Evolutionary conservation across 2,113 vertebrate species (phyloP).

Genomic region (Trematomus loennbergii): DNA sequence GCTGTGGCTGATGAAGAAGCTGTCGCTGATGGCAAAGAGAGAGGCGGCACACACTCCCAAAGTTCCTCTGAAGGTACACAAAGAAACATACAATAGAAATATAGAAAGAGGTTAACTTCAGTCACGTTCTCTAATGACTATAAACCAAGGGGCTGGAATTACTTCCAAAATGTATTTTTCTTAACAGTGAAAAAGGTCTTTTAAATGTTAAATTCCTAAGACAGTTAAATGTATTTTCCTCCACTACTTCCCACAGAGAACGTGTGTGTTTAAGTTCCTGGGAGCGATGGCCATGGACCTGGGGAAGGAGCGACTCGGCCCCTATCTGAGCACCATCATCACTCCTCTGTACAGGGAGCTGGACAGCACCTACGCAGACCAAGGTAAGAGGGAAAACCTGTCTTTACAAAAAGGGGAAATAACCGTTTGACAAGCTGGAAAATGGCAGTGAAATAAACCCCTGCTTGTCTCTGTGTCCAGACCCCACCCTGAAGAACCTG

Average conservation of each 20-base stretch:
- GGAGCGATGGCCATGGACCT: slow-evolving; percentile 93
- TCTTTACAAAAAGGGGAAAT: neutral
- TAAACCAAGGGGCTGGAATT: too few species aligned
- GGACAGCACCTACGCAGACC: slow-evolving; percentile 95
- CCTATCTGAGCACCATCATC: slow-evolving; percentile 90
- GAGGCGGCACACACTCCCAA: slow-evolving; percentile 93
- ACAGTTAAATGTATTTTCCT: neutral
- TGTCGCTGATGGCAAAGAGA: slow-evolving; percentile 89
- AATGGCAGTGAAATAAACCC: neutral
- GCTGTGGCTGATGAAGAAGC: slow-evolving; percentile 92
- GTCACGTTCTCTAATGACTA: neutral
- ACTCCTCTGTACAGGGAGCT: slow-evolving; percentile 93
- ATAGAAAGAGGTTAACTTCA: neutral
- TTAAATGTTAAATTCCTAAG: neutral
- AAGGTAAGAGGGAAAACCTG: slow-evolving; percentile 83
- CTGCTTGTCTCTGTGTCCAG: slow-evolving; percentile 71
- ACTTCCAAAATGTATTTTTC: too few species aligned
- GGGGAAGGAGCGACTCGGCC: slow-evolving; percentile 88
- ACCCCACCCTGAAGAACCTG: slow-evolving; percentile 93
- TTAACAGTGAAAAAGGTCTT: too few species aligned
- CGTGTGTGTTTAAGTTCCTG: slow-evolving; percentile 95
- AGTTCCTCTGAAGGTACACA: slow-evolving; percentile 89
- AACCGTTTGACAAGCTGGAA: neutral
- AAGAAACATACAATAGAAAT: too few species aligned
- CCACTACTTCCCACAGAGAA: slow-evolving; percentile 87